Evolutionary conservation across 2,113 vertebrate genomes (phyloP), one percentile per base, ranked within the genome.

Genomic region (Meleagris gallopavo): DNA sequence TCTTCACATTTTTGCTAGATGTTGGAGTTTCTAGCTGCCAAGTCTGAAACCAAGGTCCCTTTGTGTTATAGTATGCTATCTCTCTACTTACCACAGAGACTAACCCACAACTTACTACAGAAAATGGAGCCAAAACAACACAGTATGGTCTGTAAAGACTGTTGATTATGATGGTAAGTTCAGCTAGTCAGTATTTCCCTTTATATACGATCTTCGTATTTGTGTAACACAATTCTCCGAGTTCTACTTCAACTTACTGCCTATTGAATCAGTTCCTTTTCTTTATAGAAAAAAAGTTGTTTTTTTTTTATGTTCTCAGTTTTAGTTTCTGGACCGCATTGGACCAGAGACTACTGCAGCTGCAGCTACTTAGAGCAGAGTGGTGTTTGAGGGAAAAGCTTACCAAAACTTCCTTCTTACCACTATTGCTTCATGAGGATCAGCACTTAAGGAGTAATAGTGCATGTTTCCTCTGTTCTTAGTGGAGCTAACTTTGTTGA

Each of bases 1-100:
- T 92, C 88, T 86, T 83, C 43, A 24, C 38, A 81, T 95, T 92
- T 88, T 92, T 96, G 57, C 36, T 16, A 70, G 38, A 45, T 94
- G 86, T n/a, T 88, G 18, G 82, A 67, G 11, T 25, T 52, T 87
- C 48, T 87, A 76, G 32, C 70, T 93, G 84, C 87, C 93, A 93
- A 93, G 67, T 74, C 82, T 94, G 88, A 18, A 96, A 58, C 24
- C 82, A 11, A 3, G 6, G 36, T 50, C 21, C 55, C 81, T 83
- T 77, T 30, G 45, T 94, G 52, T 75, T 78, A 83, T 41, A 30
- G 41, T 25, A 88, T n/a, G 24, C 76, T 86, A 90, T 62, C 6
- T 73, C 50, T 3, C 13, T 76, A 15, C 43, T 91, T 87, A 50
- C 38, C 5, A 2, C 32, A 65, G 30, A 69, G 46, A 60, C 25